phyloP scores from a whole-genome alignment of 1,140 invertebrate genomes.

The Acromyrmex heyeri region DNA sequence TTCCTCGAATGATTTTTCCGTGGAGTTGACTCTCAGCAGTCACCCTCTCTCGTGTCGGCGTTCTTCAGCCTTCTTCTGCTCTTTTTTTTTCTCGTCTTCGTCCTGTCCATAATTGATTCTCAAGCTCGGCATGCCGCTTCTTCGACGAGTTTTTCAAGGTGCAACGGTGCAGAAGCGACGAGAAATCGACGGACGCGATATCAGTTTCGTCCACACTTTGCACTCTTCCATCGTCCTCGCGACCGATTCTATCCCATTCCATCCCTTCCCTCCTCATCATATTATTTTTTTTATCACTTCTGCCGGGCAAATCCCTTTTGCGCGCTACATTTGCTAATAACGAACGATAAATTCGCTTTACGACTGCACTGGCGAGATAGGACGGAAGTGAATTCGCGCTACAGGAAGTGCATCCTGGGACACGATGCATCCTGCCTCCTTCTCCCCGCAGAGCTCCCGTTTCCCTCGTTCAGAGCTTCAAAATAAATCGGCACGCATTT shows the following conservation, averaged over 20 bases:
- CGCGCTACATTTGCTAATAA: conserved; percentile 75
- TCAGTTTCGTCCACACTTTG: conserved; percentile 66
- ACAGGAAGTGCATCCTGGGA: conserved; percentile 48
- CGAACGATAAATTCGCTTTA: conserved; percentile 69
- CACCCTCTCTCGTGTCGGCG: conserved; percentile 16
- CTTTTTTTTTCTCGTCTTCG: conserved; percentile 5
- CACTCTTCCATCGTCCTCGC: not conserved
- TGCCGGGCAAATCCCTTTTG: conserved; percentile 44
- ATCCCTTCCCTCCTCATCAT: not conserved
- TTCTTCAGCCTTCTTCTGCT: conserved; percentile 15
- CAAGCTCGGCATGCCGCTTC: conserved; percentile 49
- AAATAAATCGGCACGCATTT: conserved; percentile 47
- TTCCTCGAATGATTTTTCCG: conserved; percentile 52
- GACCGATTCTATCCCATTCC: not conserved
- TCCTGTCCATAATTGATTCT: conserved; percentile 66
- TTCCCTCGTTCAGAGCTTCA: conserved; percentile 19
- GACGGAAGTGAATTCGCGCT: conserved; percentile 26
- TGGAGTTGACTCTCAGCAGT: conserved; percentile 11
- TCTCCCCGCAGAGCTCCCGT: not conserved
- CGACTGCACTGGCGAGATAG: conserved; percentile 63
- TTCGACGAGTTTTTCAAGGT: conserved; percentile 68
- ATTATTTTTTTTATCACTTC: conserved; percentile 56
- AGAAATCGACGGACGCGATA: conserved; percentile 66
- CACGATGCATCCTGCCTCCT: conserved; percentile 29
- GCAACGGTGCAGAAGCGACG: conserved; percentile 68